Conservation (phyloP, 2,888 invertebrate species). For the Ophion costatus region DNA sequence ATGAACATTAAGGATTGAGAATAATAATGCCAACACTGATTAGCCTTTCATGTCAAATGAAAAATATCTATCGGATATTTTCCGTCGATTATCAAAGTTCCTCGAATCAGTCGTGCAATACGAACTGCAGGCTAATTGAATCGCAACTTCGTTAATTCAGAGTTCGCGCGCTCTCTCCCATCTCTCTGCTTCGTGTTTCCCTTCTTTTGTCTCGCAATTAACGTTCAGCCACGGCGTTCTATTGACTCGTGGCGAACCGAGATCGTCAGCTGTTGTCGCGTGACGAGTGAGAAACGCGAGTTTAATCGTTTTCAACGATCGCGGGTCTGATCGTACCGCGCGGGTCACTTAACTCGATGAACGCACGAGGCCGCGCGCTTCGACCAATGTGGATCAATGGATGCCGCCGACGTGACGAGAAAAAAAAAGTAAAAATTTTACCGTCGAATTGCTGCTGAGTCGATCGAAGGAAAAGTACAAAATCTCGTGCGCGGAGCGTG, state of each 20-base stretch:
- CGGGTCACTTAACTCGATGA: constrained; percentile 44
- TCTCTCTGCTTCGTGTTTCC: not conserved
- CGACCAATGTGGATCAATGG: constrained; percentile 18
- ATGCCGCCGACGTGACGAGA: not conserved
- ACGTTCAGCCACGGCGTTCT: not conserved
- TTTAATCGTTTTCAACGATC: constrained; percentile 18
- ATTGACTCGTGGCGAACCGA: not conserved
- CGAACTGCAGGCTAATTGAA: not conserved
- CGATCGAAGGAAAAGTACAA: constrained; percentile 8
- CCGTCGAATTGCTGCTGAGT: not conserved
- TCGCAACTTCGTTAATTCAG: not conserved
- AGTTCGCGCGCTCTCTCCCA: not conserved
- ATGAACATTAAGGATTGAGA: not conserved
- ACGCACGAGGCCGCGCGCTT: not conserved
- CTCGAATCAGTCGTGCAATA: not conserved
- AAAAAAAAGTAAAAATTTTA: constrained; percentile 2
- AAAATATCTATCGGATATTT: not conserved
- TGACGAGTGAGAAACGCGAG: constrained; percentile 6
- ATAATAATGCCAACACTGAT: not conserved
- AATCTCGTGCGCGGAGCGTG: not conserved
- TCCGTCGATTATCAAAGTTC: not conserved
- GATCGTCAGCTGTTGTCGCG: constrained; percentile 26
- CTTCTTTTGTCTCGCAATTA: not conserved
- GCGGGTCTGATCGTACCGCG: not conserved
- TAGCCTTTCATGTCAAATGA: not conserved